A percentile compares a stretch with the other conserved stretches of the same genome.
phyloP scores from a whole-genome alignment of 2,888 invertebrate genomes.

The Liodrosophila aerea region DNA sequence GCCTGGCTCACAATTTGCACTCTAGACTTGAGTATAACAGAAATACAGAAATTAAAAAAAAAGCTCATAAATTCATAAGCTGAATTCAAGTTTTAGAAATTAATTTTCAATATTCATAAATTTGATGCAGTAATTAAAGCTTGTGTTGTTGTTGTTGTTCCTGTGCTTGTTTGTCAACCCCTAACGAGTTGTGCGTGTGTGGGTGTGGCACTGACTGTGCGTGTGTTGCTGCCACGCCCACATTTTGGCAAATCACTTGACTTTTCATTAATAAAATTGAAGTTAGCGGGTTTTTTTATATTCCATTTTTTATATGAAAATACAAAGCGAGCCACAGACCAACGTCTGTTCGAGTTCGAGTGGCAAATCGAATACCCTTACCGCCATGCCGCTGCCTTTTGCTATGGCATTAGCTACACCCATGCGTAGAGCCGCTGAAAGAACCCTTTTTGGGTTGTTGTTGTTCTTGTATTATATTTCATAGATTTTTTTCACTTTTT shows the following conservation, averaged over 20 bases:
- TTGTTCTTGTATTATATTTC: slow-evolving; percentile 36
- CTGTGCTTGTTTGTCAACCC: slow-evolving; percentile 42
- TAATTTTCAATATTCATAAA: slow-evolving; percentile 44
- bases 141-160: slow-evolving; percentile 1
- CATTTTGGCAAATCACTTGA: slow-evolving; percentile 65
- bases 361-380: slow-evolving; percentile 32
- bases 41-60: too few relatives aligned
- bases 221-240: slow-evolving; percentile 58
- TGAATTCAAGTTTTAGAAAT: slow-evolving; percentile 4
- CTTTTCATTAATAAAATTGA: slow-evolving; percentile 74
- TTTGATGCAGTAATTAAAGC: slow-evolving; percentile 42
- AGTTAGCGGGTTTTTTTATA: slow-evolving; percentile 41
- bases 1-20: neutral
- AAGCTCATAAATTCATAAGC: neutral
- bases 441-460: slow-evolving; percentile 47
- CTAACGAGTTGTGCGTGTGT: slow-evolving; percentile 50
- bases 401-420: slow-evolving; percentile 51
- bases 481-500: slow-evolving; percentile 36
- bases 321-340: slow-evolving; percentile 33
- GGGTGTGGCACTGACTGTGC: slow-evolving; percentile 12
- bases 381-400: neutral
- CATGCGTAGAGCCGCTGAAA: slow-evolving; percentile 35
- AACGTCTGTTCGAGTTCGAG: slow-evolving; percentile 34
- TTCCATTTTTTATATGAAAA: slow-evolving; percentile 18
- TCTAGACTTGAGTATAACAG: too few relatives aligned